Evolutionary conservation across 2,113 vertebrate genomes (phyloP), one percentile per base, ranked within the genome.

Genomic region (Onychostruthus taczanowskii): DNA sequence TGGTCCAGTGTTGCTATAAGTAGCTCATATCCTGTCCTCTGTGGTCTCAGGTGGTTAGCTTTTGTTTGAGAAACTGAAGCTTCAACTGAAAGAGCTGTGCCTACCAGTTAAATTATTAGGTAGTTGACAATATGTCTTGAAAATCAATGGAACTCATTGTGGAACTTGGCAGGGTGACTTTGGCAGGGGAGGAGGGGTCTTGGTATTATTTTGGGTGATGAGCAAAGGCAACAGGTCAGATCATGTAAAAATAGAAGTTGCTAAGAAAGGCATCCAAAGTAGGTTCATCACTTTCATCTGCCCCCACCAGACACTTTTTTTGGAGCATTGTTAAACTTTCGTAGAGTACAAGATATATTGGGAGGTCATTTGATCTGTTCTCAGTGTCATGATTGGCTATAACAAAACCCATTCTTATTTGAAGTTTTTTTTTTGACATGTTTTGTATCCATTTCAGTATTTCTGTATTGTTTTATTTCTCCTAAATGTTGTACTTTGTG

Each of bases 11-110:
- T 97, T 98, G 97, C 99, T 99, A 99, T 99, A 99, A 99, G 99
- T 99, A 99, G 99, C 99, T 98, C 98, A 98, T 98, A 99, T 99
- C 99, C 99, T 99, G 99, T 98, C 97, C 97, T 98, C 98, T 98
- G 98, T 98, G 98, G 98, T 98, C 98, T 99, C 98, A 98, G 99
- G 98, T 99, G 99, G 98, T 98, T 98, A 98, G 58, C 97, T 98
- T 99, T 99, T 99, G 98, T 99, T 99, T 99, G 95, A 97, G 97
- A 98, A 98, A 98, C 98, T 97, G 97, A 97, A 96, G 96, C 97
- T 98, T 95, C 94, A 95, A 93, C 97, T 70, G 82, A 97, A 98
- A 96, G 96, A 96, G 96, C 96, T 94, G 82, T 98, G 98, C 97
- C 97, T 63, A 98, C 97, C 97, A 97, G 97, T 97, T 97, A 98